These are phyloP conservation scores for Stercorarius parasiticus DNA, from an alignment of 2,113 vertebrate genomes.

Conservation along the genomic window DNA sequence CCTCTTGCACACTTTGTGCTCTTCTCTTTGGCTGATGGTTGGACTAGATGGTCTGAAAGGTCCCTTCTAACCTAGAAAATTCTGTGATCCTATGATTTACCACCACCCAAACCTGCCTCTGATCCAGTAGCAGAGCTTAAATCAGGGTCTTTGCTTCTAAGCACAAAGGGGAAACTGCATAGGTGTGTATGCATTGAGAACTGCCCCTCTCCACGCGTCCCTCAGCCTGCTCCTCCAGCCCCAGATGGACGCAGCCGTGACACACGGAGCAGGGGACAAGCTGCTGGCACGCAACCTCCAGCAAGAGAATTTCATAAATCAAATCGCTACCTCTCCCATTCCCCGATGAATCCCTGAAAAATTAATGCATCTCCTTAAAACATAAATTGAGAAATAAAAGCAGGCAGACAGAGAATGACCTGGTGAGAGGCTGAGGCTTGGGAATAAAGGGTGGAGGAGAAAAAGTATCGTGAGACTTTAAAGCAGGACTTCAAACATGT, in stretches of 20 bases:
- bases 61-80: too few species aligned
- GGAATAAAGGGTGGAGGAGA: background rate
- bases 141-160: background rate
- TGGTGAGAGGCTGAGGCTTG: background rate
- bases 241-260: background rate
- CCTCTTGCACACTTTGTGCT: background rate
- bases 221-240: background rate
- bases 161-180: background rate
- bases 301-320: background rate
- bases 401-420: background rate
- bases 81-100: too few species aligned
- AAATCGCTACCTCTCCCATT: background rate
- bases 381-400: background rate
- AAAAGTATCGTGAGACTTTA: background rate
- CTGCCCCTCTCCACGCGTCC: background rate
- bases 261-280: background rate
- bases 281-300: background rate
- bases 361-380: background rate
- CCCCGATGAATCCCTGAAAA: background rate
- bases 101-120: background rate
- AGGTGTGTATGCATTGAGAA: rapidly evolving
- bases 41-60: too few species aligned
- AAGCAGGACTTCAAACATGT: background rate
- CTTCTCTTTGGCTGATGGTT: background rate
- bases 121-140: background rate